phyloP scores from a whole-genome alignment of 2,888 invertebrate species.

The Ecdyonurus torrentis region DNA sequence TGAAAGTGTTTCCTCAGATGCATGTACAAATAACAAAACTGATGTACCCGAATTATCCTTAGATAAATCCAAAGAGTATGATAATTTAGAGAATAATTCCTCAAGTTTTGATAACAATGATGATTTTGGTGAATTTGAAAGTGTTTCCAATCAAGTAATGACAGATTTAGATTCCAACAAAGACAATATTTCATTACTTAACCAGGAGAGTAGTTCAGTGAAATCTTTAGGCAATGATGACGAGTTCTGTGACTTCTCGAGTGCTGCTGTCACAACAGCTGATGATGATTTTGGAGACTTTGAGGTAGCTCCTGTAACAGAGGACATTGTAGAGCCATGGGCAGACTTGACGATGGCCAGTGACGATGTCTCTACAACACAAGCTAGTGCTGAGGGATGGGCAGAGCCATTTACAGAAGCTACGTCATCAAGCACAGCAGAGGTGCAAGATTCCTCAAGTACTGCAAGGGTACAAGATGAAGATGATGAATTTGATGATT shows the following conservation, averaged over 20 bases:
- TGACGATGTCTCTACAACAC: neutral
- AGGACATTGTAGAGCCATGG: no score
- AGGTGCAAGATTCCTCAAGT: no score
- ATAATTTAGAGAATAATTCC: neutral
- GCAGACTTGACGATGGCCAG: neutral
- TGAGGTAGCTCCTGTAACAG: no score
- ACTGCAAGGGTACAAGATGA: neutral
- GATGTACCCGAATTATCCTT: neutral
- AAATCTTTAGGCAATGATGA: conserved; percentile 19
- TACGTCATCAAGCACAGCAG: no score
- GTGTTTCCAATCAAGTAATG: conserved; percentile 20
- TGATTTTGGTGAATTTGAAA: conserved; percentile 16
- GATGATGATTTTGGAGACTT: conserved; percentile 17
- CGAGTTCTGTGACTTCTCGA: conserved; percentile 8
- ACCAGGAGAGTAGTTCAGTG: conserved; percentile 17
- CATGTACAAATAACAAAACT: neutral
- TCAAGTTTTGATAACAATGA: neutral
- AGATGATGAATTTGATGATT: neutral
- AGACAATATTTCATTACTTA: conserved; percentile 32
- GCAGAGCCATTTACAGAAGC: neutral
- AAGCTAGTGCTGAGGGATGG: neutral
- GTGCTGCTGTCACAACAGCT: conserved; percentile 10
- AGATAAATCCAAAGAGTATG: neutral
- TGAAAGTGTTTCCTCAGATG: neutral
- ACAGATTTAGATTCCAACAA: no score